Evolutionary conservation across 2,888 invertebrate species (phyloP), one percentile per base, ranked within the genome.

Genomic region (Agrotis segetum): DNA sequence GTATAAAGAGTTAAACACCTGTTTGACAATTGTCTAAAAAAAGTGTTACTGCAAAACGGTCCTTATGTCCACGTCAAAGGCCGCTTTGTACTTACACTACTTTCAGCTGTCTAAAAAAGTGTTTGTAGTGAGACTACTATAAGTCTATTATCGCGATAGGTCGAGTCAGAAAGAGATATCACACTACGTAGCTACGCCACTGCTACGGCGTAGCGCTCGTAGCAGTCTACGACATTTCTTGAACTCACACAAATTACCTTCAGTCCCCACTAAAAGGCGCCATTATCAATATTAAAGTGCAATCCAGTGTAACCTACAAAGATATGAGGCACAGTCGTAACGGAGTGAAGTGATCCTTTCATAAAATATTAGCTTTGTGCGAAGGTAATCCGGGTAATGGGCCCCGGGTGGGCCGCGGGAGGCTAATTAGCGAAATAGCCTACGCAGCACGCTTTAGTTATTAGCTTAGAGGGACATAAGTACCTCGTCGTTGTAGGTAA

Each of bases 311-410:
- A 64, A 67, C 52, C 29, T 72, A 49, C 49, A 16, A 17, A 81
- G 55, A 56, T 72, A 68, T 62, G 68, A 59, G n/a, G 49, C 58
- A 59, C 72, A 74, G 71, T 82, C 77, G 77, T 81, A 77, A 71
- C 69, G 19, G 61, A 77, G 74, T 66, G 65, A 76, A 77, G 82
- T 65, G 74, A 71, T 82, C 77, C 85, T 86, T 88, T 89, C 88
- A 87, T 88, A 88, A 87, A 88, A 88, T 90, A 90, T 89, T 84
- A 86, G 82, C 86, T 85, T 68, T 84, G 82, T 82, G 79, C 71
- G 74, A 74, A 84, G 71, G 85, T 85, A 88, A 89, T 89, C 87
- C 78, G 77, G 72, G 85, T 89, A 89, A 90, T 89, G 89, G 87
- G 66, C 58, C 71, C 67, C 79, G 56, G 74, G 65, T 55, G 68